Conservation (phyloP, 35 echinoderm and acorn worm genomes). For the Strongylocentrotus purpuratus region DNA sequence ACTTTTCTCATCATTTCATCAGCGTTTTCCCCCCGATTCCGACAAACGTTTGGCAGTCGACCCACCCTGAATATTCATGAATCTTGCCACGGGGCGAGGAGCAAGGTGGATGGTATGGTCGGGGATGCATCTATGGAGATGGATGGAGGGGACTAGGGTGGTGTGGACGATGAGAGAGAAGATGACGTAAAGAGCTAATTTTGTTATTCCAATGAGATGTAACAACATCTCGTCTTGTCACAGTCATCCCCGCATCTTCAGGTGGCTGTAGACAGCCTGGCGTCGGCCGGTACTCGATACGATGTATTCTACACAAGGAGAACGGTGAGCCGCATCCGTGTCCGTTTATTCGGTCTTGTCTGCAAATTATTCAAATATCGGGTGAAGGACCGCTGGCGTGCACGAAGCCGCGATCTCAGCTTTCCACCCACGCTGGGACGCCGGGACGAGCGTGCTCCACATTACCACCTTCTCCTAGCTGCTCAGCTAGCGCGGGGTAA, state of each 20-base stretch:
- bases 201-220: slow-evolving; percentile 16
- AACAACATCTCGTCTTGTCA: neutral
- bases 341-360: neutral
- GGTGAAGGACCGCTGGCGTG: slow-evolving; percentile 47
- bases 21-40: slow-evolving; percentile 10
- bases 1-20: neutral
- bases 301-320: neutral
- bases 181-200: slow-evolving; percentile 38
- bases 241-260: slow-evolving; percentile 27
- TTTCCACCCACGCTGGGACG: slow-evolving; percentile 14
- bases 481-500: neutral
- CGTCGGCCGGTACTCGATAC: slow-evolving; percentile 39
- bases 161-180: neutral
- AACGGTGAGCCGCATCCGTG: neutral
- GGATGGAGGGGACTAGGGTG: neutral
- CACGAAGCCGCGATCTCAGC: neutral
- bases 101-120: neutral
- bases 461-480: slow-evolving; percentile 21
- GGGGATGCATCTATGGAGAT: neutral
- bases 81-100: neutral
- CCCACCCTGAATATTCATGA: slow-evolving; percentile 25
- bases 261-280: neutral
- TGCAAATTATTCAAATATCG: slow-evolving; percentile 52
- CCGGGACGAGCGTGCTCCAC: neutral
- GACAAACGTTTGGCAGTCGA: neutral